phyloP scores from a whole-genome alignment of 2,888 invertebrate species.

The Blastobasis adustella region DNA sequence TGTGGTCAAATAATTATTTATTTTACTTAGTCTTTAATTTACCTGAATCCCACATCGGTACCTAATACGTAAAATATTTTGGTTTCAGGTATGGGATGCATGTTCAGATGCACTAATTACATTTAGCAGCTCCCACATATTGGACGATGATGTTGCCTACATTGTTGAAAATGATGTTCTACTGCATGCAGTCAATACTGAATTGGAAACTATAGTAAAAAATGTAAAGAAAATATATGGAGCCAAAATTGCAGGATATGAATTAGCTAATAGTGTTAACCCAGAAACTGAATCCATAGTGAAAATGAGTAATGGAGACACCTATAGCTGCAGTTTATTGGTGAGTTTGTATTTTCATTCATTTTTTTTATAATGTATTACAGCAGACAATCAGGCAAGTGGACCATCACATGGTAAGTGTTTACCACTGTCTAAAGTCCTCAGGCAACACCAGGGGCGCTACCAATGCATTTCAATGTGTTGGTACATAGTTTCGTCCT shows the following conservation, averaged over 20 bases:
- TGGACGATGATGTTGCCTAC: constrained; percentile 86
- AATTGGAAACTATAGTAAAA: constrained; percentile 57
- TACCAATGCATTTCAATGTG: too few relatives aligned
- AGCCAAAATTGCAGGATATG: constrained; percentile 79
- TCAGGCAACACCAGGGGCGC: too few relatives aligned
- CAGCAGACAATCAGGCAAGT: background rate
- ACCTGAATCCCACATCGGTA: too few relatives aligned
- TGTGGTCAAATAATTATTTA: too few relatives aligned
- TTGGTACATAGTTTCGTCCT: too few relatives aligned
- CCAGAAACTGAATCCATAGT: constrained; percentile 65
- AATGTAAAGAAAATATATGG: constrained; percentile 81
- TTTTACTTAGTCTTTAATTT: too few relatives aligned
- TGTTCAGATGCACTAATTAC: constrained; percentile 91
- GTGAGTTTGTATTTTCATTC: constrained; percentile 63
- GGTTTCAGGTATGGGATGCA: constrained; percentile 92
- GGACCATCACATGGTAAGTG: too few relatives aligned
- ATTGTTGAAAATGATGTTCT: constrained; percentile 96
- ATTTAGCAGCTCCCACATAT: constrained; percentile 83
- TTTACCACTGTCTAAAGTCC: too few relatives aligned
- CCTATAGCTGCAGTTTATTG: constrained; percentile 79
- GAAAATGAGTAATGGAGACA: constrained; percentile 77
- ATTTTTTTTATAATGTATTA: background rate
- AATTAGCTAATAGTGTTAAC: constrained; percentile 33
- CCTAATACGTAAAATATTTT: background rate
- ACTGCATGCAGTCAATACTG: constrained; percentile 80